These are phyloP conservation scores for Siphamia tubifer DNA, from an alignment of 2,113 vertebrate species.

Conservation along the genomic window DNA sequence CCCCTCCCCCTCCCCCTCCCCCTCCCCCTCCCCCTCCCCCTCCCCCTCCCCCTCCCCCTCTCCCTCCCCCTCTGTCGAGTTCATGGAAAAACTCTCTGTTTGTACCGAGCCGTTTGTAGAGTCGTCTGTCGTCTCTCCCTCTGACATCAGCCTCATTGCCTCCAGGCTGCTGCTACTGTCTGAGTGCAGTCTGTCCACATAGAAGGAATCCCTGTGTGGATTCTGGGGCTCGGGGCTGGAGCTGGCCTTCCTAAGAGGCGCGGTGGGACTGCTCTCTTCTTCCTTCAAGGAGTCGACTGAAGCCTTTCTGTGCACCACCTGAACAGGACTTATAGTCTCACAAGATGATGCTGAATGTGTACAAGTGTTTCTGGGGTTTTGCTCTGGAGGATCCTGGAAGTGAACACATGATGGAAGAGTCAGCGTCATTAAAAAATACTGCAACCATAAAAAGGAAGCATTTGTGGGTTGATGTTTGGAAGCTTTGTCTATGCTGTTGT, in stretches of 20 bases:
- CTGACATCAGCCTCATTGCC: not conserved
- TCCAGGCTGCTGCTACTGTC: not conserved
- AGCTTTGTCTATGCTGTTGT: no score
- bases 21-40: not conserved
- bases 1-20: not conserved
- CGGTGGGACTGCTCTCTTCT: not conserved
- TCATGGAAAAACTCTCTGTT: accelerated
- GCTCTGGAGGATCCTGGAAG: no score
- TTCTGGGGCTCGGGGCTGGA: accelerated
- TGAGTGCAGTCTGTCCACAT: accelerated
- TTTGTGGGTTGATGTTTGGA: no score
- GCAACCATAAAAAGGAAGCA: no score
- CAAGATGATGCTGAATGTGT: no score
- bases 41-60: not conserved
- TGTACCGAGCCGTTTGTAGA: not conserved
- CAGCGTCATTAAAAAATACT: no score
- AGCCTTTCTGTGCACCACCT: not conserved
- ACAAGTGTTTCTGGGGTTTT: no score
- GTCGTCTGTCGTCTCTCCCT: not conserved
- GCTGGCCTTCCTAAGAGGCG: not conserved
- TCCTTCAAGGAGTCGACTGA: not conserved
- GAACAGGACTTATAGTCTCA: no score
- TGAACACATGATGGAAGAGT: no score
- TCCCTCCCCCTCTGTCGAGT: not conserved
- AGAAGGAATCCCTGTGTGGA: accelerated